Conservation (phyloP, 2,888 invertebrate genomes). For the Eledone cirrhosa region DNA sequence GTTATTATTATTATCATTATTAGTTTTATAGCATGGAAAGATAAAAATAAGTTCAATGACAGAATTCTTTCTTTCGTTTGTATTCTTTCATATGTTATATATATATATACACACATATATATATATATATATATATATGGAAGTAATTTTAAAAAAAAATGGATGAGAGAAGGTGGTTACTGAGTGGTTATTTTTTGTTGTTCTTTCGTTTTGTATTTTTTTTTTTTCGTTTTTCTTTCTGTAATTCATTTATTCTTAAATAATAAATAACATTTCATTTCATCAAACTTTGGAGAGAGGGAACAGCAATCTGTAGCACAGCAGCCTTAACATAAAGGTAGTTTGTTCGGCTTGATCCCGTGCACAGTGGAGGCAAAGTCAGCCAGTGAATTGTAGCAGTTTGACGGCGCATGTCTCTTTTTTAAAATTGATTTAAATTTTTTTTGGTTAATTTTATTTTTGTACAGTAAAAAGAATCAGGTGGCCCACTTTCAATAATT, state of each 20-base stretch:
- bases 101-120: not conserved
- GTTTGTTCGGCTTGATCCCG: not conserved
- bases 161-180: constrained; percentile 15
- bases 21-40: not conserved
- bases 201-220: not conserved
- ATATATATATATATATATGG: constrained; percentile 6
- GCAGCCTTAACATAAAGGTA: constrained; percentile 1
- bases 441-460: not conserved
- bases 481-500: constrained; percentile 44
- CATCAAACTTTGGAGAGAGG: too few relatives aligned
- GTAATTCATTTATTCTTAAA: not conserved
- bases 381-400: not conserved
- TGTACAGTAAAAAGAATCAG: not conserved
- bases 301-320: not conserved
- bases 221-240: constrained; percentile 1
- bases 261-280: too few relatives aligned
- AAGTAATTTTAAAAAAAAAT: constrained; percentile 21
- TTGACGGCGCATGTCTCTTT: not conserved
- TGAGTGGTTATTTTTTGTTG: not conserved
- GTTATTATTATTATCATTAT: too few relatives aligned
- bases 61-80: not conserved
- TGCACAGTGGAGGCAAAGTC: constrained; percentile 12
- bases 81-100: not conserved
- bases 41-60: constrained; percentile 3
- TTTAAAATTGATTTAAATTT: not conserved